Percentiles rank a stretch among this genome's conserved stretches.
Conservation (phyloP, 2,888 invertebrate genomes). For the Pristionchus mayeri region DNA sequence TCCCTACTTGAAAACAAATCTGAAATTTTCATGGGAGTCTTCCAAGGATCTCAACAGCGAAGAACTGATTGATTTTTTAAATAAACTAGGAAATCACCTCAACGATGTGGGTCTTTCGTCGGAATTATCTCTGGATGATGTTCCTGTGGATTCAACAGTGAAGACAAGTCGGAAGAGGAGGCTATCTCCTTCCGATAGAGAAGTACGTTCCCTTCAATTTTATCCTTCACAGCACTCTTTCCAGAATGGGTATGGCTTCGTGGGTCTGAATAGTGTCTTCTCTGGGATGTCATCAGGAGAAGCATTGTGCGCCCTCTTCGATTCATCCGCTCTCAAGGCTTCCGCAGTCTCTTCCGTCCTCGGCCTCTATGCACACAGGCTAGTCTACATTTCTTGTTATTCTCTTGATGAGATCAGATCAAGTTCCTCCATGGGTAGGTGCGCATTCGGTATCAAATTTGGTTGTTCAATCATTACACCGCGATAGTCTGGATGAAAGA, state of each 20-base stretch:
- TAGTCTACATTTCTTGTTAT: neutral
- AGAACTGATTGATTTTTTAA: neutral
- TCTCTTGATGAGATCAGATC: neutral
- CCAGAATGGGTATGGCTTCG: constrained; percentile 41
- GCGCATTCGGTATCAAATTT: neutral
- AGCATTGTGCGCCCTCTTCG: constrained; percentile 39
- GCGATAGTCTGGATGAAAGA: neutral
- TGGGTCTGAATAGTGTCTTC: constrained; percentile 48
- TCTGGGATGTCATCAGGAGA: constrained; percentile 41
- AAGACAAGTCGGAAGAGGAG: neutral
- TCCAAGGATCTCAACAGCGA: neutral
- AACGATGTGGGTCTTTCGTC: neutral
- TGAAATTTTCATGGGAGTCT: constrained; percentile 52
- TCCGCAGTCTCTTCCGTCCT: constrained; percentile 40
- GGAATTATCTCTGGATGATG: neutral
- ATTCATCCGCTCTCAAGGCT: constrained; percentile 22
- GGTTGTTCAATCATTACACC: neutral
- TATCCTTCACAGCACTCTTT: neutral
- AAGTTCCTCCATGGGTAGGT: no score
- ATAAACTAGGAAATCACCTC: neutral
- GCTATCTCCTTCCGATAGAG: constrained; percentile 19
- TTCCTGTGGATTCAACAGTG: neutral
- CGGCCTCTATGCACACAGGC: constrained; percentile 45
- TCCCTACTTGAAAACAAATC: constrained; percentile 52
- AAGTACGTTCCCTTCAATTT: neutral